Conservation (phyloP, 2,797 vertebrate species). For the Coregonus ussuriensis region DNA sequence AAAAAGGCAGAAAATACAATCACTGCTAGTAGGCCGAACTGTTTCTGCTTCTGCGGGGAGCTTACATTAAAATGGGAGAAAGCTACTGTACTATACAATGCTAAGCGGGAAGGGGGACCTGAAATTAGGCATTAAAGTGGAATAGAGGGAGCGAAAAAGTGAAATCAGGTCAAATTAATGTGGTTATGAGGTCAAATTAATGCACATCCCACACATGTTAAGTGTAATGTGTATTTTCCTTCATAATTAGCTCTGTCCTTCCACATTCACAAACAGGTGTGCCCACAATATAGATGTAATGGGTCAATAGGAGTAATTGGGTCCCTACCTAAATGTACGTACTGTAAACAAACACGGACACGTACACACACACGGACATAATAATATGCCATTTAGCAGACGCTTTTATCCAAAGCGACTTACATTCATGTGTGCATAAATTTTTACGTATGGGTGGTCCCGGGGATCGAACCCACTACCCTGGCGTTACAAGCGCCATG, state of each 20-base stretch:
- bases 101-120: neutral
- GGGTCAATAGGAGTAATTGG: neutral
- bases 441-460: no score
- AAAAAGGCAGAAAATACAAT: constrained; percentile 54
- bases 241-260: neutral
- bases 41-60: constrained; percentile 33
- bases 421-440: no score
- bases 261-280: neutral
- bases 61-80: constrained; percentile 44
- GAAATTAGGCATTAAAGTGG: constrained; percentile 8
- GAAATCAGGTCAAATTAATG: neutral
- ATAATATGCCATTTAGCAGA: no score
- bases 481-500: no score
- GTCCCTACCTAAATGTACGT: neutral
- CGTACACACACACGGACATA: neutral
- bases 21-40: constrained; percentile 50
- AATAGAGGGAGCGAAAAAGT: neutral
- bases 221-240: neutral
- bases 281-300: neutral
- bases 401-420: no score
- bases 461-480: no score
- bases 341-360: neutral
- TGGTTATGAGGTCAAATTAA: neutral
- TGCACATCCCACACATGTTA: neutral
- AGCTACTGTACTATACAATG: constrained; percentile 26